Evolutionary conservation across 2,888 invertebrate species (phyloP).

Genomic region (Petrophora chlorosata): DNA sequence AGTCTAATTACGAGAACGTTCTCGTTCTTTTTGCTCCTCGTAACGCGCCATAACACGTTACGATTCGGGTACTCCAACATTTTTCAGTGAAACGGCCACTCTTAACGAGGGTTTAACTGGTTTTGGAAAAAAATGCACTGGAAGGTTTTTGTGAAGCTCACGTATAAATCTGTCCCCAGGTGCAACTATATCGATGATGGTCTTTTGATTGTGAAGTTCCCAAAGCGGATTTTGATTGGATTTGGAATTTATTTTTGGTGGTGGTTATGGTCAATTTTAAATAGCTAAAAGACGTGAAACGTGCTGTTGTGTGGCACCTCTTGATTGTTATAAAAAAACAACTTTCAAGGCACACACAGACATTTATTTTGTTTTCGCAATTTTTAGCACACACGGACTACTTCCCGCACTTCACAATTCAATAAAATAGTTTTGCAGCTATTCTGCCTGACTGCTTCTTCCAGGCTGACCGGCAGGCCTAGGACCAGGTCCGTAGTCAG

Average conservation of each 20-base stretch:
- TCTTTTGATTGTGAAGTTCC: conserved; percentile 16
- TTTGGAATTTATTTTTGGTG: not conserved
- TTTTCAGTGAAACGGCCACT: conserved; percentile 11
- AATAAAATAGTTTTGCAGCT: too few relatives aligned
- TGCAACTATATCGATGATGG: conserved; percentile 17
- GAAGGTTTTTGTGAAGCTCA: conserved; percentile 19
- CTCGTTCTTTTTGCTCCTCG: conserved; percentile 13
- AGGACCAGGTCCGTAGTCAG: too few relatives aligned
- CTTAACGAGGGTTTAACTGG: conserved; percentile 23
- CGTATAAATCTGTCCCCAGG: conserved; percentile 30
- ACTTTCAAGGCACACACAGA: too few relatives aligned
- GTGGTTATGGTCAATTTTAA: not conserved
- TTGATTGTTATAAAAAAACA: too few relatives aligned
- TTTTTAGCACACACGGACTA: too few relatives aligned
- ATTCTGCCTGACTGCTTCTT: too few relatives aligned
- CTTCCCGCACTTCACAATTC: too few relatives aligned
- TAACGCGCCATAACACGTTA: conserved; percentile 20
- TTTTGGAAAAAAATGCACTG: conserved; percentile 16
- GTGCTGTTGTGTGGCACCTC: too few relatives aligned
- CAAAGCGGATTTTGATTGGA: conserved; percentile 9
- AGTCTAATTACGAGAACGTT: conserved; percentile 30
- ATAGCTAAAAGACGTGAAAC: too few relatives aligned
- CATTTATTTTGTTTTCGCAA: too few relatives aligned
- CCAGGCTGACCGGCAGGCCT: too few relatives aligned
- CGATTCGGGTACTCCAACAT: conserved; percentile 12